Evolutionary conservation across 1,140 invertebrate genomes (phyloP).

Genomic region (Cotesia vestalis): DNA sequence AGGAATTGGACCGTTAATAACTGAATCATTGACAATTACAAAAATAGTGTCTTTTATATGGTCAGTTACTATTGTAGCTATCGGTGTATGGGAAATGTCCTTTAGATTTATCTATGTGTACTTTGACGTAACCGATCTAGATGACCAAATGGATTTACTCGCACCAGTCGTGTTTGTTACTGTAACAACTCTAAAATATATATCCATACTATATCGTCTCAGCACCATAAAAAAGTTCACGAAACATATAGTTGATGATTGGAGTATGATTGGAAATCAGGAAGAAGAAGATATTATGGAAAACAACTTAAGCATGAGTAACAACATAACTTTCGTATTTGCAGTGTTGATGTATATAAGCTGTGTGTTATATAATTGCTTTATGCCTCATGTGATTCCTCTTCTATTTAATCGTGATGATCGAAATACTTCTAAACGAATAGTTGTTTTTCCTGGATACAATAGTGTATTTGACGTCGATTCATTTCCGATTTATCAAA

Average conservation of each 20-base stretch:
- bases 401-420: background rate
- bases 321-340: conserved; percentile 8
- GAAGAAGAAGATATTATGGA: conserved; percentile 16
- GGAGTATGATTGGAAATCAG: background rate
- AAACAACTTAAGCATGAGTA: background rate
- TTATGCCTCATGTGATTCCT: conserved; percentile 20
- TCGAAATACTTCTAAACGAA: conserved; percentile 34
- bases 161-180: conserved; percentile 39
- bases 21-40: background rate
- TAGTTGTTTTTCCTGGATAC: conserved; percentile 47
- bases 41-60: background rate
- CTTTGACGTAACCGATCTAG: background rate
- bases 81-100: conserved; percentile 1
- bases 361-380: background rate
- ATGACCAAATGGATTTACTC: conserved; percentile 33
- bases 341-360: conserved; percentile 3
- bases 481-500: conserved; percentile 41
- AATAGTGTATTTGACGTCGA: conserved; percentile 40
- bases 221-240: conserved; percentile 13
- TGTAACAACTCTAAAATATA: conserved; percentile 40
- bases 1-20: conserved; percentile 23
- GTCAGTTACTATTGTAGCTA: background rate
- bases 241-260: conserved; percentile 4
- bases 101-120: background rate
- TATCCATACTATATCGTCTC: background rate